Base-by-base conservation (phyloP, 1,140 invertebrate species). In the Eumaeus atala region DNA sequence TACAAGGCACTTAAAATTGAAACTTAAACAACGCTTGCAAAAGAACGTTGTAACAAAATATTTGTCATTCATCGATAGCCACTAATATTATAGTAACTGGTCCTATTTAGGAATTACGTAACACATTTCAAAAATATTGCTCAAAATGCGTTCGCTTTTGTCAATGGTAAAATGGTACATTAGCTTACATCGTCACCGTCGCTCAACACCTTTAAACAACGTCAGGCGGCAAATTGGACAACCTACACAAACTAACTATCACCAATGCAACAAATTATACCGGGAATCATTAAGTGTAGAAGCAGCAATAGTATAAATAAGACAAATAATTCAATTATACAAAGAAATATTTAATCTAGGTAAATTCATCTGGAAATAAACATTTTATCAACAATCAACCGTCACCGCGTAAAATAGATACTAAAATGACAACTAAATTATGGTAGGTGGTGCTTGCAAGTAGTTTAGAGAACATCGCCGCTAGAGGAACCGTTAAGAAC, bases 1-100 rank as follows among this genome's bases (percentile, higher is more conserved):
- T 51, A 48, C 50, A 61, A 61, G 59, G 59, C 59, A 61, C 59
- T 61, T 54, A 48, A n/a, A 61, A 61, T 56, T 61, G 51, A 61
- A 53, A 56, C 17, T 50, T 56, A 61, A 2, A 28, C 21, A 28
- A 28, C 36, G 54, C 50, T 38, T 56, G 53, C 10, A 34, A 49
- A 52, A 59, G 36, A 59, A 48, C 56, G 58, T 56, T 9, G 17
- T 44, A 44, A 14, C 40, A 44, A 56, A 56, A 61, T 56, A 56
- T 61, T 56, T 21, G 37, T 52, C 54, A 51, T 50, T 40, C 21
- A 40, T 55, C 49, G 35, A n/a, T n/a, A n/a, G 55, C 49, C 51
- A 48, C 58, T 44, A 36, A 51, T 21, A 54, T 50, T 37, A 51
- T 21, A 54, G 44, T 37, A 54, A 38, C 50, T 51, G 48, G 47